Percentiles rank a stretch among this genome's conserved stretches.
These are phyloP conservation scores for Chironomus tentans DNA, from an alignment of 2,888 invertebrate species.

Conservation along the genomic window DNA sequence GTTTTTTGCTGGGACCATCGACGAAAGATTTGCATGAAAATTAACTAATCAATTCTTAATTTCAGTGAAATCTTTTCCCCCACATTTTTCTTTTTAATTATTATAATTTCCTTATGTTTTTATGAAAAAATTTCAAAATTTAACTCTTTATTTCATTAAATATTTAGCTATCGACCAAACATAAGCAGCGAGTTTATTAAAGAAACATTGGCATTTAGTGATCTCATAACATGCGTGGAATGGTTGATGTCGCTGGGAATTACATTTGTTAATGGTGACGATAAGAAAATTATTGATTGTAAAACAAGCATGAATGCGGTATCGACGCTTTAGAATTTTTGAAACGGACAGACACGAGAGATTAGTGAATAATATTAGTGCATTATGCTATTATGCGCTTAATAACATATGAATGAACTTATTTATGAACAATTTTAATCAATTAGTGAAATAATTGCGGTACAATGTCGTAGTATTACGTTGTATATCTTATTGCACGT, in stretches of 20 bases:
- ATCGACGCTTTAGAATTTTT: not conserved
- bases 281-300: constrained; percentile 77
- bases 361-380: not conserved
- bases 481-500: too few species aligned
- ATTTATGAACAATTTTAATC: not conserved
- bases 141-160: constrained; percentile 42
- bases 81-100: too few species aligned
- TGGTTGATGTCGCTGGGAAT: constrained; percentile 79
- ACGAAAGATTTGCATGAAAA: not conserved
- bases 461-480: too few species aligned
- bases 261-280: constrained; percentile 54
- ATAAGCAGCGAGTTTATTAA: constrained; percentile 79
- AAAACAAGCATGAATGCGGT: constrained; percentile 61
- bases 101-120: constrained; percentile 23
- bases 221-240: constrained; percentile 71
- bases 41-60: not conserved
- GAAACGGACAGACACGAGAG: not conserved
- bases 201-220: constrained; percentile 81
- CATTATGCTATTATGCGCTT: too few species aligned
- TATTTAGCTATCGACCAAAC: constrained; percentile 86
- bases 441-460: not conserved
- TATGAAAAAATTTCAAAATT: constrained; percentile 34
- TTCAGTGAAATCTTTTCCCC: not conserved
- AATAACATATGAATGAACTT: too few species aligned
- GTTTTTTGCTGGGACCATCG: not conserved